Evolutionary conservation across 2,797 vertebrate species (phyloP).

Genomic region (Microhierax caerulescens): DNA sequence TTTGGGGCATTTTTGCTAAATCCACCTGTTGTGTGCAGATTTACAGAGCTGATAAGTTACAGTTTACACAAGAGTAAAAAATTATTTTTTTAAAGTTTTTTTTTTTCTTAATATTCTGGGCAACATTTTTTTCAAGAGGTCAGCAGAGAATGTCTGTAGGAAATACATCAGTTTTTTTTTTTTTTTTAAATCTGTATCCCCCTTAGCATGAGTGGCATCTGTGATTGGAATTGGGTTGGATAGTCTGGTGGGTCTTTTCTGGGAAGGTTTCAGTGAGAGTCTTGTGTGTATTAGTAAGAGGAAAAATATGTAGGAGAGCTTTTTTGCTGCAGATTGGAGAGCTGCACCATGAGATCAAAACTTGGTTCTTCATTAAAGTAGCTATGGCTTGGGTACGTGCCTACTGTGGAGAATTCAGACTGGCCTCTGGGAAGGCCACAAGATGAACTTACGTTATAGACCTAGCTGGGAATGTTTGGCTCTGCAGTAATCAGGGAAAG

Average conservation of each 20-base stretch:
- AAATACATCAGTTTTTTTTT: neutral
- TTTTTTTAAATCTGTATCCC: neutral
- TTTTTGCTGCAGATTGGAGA: neutral
- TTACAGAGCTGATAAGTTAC: neutral
- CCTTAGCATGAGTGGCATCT: neutral
- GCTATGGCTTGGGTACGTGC: neutral
- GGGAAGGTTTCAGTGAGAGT: neutral
- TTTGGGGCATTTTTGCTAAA: neutral
- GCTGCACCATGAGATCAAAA: neutral
- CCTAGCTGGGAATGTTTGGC: neutral
- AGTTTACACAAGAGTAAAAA: neutral
- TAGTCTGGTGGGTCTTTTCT: neutral
- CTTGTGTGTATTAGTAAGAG: neutral
- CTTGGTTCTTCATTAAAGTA: neutral
- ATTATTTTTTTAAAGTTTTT: rapidly evolving
- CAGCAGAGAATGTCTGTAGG: neutral
- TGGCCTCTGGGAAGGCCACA: neutral
- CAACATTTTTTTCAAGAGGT: neutral
- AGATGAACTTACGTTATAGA: neutral
- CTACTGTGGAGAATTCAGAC: neutral
- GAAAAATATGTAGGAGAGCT: neutral
- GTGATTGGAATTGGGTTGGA: neutral
- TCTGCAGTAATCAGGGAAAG: neutral
- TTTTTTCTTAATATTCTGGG: neutral
- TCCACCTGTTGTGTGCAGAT: neutral